phyloP scores from a whole-genome alignment of 1,140 invertebrate species.

The Drosophila trapezifrons region DNA sequence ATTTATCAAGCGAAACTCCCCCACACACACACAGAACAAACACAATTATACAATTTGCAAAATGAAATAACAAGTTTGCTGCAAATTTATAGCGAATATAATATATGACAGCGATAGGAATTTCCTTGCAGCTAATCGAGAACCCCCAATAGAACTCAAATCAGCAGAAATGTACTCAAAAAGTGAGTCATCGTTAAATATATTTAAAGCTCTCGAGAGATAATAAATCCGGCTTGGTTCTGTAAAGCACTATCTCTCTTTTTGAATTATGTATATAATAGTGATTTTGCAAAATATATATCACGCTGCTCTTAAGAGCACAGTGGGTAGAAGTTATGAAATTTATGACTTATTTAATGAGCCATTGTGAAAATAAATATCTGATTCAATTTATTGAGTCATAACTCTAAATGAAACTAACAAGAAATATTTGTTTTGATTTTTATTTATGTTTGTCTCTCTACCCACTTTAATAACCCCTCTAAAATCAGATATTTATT shows the following conservation, averaged over 20 bases:
- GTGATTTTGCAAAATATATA: conserved; percentile 34
- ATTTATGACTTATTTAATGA: conserved; percentile 18
- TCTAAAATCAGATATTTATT: not conserved
- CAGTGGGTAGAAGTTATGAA: not conserved
- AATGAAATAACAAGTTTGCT: conserved; percentile 27
- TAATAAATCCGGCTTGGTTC: conserved; percentile 24
- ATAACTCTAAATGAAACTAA: not conserved
- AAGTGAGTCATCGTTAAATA: conserved; percentile 16
- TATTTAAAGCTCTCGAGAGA: conserved; percentile 17
- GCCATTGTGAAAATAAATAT: not conserved
- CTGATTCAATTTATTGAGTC: conserved; percentile 1
- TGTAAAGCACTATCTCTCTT: conserved; percentile 17
- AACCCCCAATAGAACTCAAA: conserved; percentile 2
- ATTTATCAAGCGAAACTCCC: conserved; percentile 35
- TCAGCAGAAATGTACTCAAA: not conserved
- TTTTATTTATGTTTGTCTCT: not conserved
- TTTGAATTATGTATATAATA: conserved; percentile 15
- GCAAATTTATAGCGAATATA: not conserved
- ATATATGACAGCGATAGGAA: conserved; percentile 14
- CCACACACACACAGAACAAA: conserved; percentile 8
- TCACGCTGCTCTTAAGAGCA: not conserved
- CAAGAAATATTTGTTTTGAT: not conserved
- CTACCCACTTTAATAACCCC: not conserved
- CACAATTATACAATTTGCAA: conserved; percentile 27
- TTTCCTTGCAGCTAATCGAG: conserved; percentile 18